These are phyloP conservation scores for Drosophila fuyamai DNA, from an alignment of 1,140 invertebrate species.

Conservation along the genomic window DNA sequence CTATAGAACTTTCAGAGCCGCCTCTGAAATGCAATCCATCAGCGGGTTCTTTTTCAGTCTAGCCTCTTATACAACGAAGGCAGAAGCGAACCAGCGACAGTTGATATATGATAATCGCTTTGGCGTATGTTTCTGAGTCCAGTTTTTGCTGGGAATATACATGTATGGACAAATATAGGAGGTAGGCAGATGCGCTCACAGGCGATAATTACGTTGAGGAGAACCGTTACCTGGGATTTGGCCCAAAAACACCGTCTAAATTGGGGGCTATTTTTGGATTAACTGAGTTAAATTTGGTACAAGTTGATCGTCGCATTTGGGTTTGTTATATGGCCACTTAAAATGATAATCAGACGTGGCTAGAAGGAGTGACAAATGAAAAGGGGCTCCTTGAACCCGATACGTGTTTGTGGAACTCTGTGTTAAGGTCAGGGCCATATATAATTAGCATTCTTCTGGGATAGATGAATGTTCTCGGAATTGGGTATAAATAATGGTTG, in stretches of 20 bases:
- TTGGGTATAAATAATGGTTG: neutral
- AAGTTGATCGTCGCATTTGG: slow-evolving; percentile 9
- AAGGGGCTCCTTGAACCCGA: slow-evolving; percentile 13
- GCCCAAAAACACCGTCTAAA: neutral
- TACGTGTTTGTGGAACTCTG: neutral
- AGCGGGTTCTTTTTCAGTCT: slow-evolving; percentile 10
- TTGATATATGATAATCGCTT: slow-evolving; percentile 67
- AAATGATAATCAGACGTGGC: slow-evolving; percentile 19
- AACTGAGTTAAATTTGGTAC: slow-evolving; percentile 13
- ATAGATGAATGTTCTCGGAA: neutral
- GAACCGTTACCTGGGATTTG: slow-evolving; percentile 16
- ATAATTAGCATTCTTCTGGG: neutral
- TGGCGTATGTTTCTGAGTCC: slow-evolving; percentile 43
- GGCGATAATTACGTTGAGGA: neutral
- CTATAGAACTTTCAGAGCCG: neutral
- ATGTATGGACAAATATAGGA: neutral
- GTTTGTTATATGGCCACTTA: slow-evolving; percentile 10
- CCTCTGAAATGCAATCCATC: slow-evolving; percentile 26
- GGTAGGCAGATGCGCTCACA: slow-evolving; percentile 1
- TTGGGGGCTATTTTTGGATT: slow-evolving; percentile 9
- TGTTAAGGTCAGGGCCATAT: slow-evolving; percentile 24
- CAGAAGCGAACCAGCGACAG: slow-evolving; percentile 3
- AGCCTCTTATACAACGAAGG: slow-evolving; percentile 19
- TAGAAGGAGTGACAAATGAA: slow-evolving; percentile 15
- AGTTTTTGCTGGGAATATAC: slow-evolving; percentile 2